These are phyloP conservation scores for Neostethus bicornis DNA, from an alignment of 2,797 vertebrate species.

Conservation along the genomic window DNA sequence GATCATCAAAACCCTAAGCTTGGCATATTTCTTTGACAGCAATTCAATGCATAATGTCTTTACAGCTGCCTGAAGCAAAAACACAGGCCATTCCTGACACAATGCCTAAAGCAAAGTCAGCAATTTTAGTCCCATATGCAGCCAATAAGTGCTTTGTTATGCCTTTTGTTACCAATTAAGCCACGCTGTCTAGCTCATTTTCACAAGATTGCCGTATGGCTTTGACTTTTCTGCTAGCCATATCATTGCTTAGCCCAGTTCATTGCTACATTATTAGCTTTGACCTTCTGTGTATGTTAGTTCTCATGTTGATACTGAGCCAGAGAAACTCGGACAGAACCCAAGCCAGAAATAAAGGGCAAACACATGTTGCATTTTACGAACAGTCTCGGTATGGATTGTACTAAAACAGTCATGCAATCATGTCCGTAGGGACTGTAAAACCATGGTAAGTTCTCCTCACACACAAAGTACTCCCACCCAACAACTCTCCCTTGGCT, in stretches of 20 bases:
- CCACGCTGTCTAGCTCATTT: slow-evolving; percentile 34
- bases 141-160: slow-evolving; percentile 20
- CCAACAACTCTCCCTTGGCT: slow-evolving; percentile 29
- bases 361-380: slow-evolving; percentile 74
- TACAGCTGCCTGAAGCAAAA: slow-evolving; percentile 25
- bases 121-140: slow-evolving; percentile 20
- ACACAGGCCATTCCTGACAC: slow-evolving; percentile 10
- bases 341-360: slow-evolving; percentile 70
- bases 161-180: slow-evolving; percentile 30
- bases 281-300: slow-evolving; percentile 66
- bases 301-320: slow-evolving; percentile 51
- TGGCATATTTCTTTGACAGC: slow-evolving; percentile 40
- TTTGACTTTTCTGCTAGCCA: slow-evolving; percentile 19
- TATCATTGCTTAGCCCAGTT: slow-evolving; percentile 52
- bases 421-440: slow-evolving; percentile 51
- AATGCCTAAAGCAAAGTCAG: slow-evolving; percentile 38
- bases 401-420: slow-evolving; percentile 37
- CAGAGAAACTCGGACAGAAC: slow-evolving; percentile 56
- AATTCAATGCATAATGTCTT: slow-evolving; percentile 26
- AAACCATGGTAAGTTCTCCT: slow-evolving; percentile 45
- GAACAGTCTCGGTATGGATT: slow-evolving; percentile 45
- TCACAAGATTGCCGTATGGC: slow-evolving; percentile 13
- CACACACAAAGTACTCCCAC: slow-evolving; percentile 30
- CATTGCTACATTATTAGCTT: slow-evolving; percentile 64
- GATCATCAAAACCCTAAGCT: slow-evolving; percentile 32